Evolutionary conservation across 2,113 vertebrate genomes (phyloP), one percentile per base, ranked within the genome.

Genomic region (Tenebrosternarchus preto): DNA sequence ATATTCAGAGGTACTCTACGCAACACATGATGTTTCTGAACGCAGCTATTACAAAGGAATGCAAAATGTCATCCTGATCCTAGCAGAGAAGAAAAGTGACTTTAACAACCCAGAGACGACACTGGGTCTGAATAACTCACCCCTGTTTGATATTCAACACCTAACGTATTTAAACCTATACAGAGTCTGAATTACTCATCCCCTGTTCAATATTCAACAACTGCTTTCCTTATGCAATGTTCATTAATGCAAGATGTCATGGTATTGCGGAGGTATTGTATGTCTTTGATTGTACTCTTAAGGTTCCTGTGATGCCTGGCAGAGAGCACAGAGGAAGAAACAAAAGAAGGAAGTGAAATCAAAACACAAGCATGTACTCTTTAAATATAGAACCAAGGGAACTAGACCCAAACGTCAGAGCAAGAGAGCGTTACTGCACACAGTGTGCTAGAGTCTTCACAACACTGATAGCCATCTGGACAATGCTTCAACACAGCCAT

Each of bases 1-100:
- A 88, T 89, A 85, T 85, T 87, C 69, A 8, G 22, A 8, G 19
- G 7, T 76, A 15, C 24, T 12, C 61, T 22, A 67, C 12, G 3
- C 1, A 66, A 15, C 4, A 20, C 19, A 17, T 19, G 27, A 33
- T 17, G 22, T 66, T 66, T 33, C 25, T 19, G 43, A 50, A 50
- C 43, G 3, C 43, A 2, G 12, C 43, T 50, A 11, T 50, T 15
- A 50, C 43, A 50, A 15, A 50, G 15, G 43, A 50, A 50, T 50
- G 43, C 43, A 50, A 43, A 43, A 15, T 50, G 43, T 50, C 43
- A 50, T 12, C 8, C 8, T 50, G 43, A 50, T 50, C 43, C 43
- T 12, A 50, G 43, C 3, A 12, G 43, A 50, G 2, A 12, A 15
- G 43, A 50, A 15, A 50, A 11, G 43, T 12, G 3, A 50, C 15